Percentiles rank a stretch among this genome's conserved stretches.
These are phyloP conservation scores for Melinopterus prodromus DNA, from an alignment of 2,888 invertebrate species.

Conservation along the genomic window DNA sequence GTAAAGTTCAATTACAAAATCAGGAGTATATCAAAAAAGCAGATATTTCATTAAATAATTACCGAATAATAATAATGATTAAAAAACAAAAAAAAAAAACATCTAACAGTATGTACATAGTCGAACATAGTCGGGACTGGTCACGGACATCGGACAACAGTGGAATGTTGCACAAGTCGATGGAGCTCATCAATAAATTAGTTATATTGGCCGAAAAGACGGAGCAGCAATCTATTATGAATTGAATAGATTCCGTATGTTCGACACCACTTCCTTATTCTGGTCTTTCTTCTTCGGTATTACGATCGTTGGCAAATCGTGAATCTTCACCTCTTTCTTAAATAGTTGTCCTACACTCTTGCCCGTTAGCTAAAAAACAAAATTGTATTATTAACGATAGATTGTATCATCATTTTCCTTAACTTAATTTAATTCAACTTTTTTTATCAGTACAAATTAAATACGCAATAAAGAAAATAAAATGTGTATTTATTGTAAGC, in stretches of 20 bases:
- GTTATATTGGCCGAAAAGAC: conserved; percentile 19
- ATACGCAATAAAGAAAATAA: too few species aligned
- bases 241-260: conserved; percentile 56
- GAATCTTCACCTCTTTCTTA: conserved; percentile 86
- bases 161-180: conserved; percentile 44
- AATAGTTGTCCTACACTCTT: conserved; percentile 88
- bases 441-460: too few species aligned
- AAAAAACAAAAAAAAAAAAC: conserved; percentile 35
- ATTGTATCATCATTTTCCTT: too few species aligned
- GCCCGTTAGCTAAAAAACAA: conserved; percentile 74
- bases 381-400: conserved; percentile 30
- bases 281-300: conserved; percentile 57
- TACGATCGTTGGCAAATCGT: conserved; percentile 80
- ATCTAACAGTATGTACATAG: conserved; percentile 41
- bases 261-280: conserved; percentile 52
- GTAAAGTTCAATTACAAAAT: conserved; percentile 13
- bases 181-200: conserved; percentile 40
- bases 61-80: conserved; percentile 26
- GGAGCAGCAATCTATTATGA: conserved; percentile 41
- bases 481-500: too few species aligned
- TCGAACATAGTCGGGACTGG: conserved; percentile 40
- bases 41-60: conserved; percentile 36
- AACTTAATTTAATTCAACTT: too few species aligned
- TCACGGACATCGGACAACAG: conserved; percentile 43
- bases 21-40: conserved; percentile 31